Evolutionary conservation across 2,113 vertebrate species (phyloP), one percentile per base, ranked within the genome.

Genomic region (Erythrolamprus reginae): DNA sequence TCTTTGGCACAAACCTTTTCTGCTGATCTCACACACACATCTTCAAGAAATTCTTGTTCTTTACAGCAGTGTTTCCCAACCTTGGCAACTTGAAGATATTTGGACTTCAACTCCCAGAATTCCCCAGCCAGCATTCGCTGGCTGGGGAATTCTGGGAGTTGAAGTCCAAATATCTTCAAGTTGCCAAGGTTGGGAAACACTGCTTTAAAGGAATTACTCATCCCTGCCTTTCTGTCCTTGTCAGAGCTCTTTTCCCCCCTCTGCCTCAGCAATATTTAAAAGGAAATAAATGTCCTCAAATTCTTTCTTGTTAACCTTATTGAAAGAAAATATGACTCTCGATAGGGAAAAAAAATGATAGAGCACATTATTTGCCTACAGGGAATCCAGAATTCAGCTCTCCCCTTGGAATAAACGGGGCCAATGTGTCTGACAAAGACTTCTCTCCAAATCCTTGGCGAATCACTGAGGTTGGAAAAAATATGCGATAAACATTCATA

Each of bases 41-140:
- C 65, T 1, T 2, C 61, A 28, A 86, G 77, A 84, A 89, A 3
- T n/a, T n/a, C 52, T 0, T 56, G 55, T 0, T 0, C 89, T 13
- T 65, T 0, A 0, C 52, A 38, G n/a, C n/a, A n/a, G n/a, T n/a
- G n/a, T n/a, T n/a, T n/a, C n/a, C n/a, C n/a, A n/a, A n/a, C n/a
- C n/a, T n/a, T n/a, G n/a, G n/a, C n/a, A n/a, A n/a, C n/a, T n/a
- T n/a, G n/a, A n/a, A n/a, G n/a, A n/a, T n/a, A n/a, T n/a, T n/a
- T n/a, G n/a, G n/a, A n/a, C n/a, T n/a, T n/a, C n/a, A n/a, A n/a
- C n/a, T n/a, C n/a, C n/a, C n/a, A n/a, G n/a, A n/a, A n/a, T n/a
- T n/a, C n/a, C n/a, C n/a, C n/a, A n/a, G n/a, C n/a, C n/a, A n/a
- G n/a, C n/a, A n/a, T n/a, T n/a, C n/a, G n/a, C n/a, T n/a, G n/a